These are phyloP conservation scores for Scaptodrosophila latifasciaeformis DNA, from an alignment of 2,888 invertebrate species.

Conservation along the genomic window DNA sequence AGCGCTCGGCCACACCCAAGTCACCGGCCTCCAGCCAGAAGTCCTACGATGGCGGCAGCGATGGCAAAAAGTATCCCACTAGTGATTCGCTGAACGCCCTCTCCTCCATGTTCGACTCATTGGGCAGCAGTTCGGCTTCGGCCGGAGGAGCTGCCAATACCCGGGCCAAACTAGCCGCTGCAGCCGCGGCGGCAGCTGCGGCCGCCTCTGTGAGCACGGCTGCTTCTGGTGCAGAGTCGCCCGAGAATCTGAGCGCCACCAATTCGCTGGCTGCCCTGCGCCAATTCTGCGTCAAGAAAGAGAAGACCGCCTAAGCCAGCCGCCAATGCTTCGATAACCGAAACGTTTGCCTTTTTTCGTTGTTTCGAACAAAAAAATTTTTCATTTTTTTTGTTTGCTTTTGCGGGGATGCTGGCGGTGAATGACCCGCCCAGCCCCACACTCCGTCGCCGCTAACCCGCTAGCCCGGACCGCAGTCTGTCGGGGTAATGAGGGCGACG, in stretches of 20 bases:
- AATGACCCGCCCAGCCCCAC: neutral
- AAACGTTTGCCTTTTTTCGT: slow-evolving; percentile 57
- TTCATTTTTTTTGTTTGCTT: slow-evolving; percentile 65
- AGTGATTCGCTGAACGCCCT: slow-evolving; percentile 85
- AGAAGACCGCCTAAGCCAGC: slow-evolving; percentile 76
- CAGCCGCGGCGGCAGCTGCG: slow-evolving; percentile 22
- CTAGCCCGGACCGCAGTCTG: too few relatives aligned
- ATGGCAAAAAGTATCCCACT: slow-evolving; percentile 76
- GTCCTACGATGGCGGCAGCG: slow-evolving; percentile 72
- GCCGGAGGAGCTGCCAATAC: slow-evolving; percentile 45
- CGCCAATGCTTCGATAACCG: slow-evolving; percentile 1
- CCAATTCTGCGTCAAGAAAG: slow-evolving; percentile 97
- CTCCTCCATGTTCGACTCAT: slow-evolving; percentile 92
- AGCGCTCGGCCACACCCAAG: slow-evolving; percentile 86
- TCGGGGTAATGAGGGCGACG: slow-evolving; percentile 12
- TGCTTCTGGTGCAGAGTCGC: slow-evolving; percentile 36
- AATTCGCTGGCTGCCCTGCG: slow-evolving; percentile 96
- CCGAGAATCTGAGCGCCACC: slow-evolving; percentile 76
- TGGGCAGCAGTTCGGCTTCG: slow-evolving; percentile 75
- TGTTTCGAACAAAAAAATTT: slow-evolving; percentile 56
- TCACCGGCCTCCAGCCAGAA: slow-evolving; percentile 78
- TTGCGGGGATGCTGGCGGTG: slow-evolving; percentile 21
- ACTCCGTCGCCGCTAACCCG: slow-evolving; percentile 16
- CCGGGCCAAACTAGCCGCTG: slow-evolving; percentile 76
- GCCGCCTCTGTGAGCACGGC: slow-evolving; percentile 1